A percentile compares a stretch with the other conserved stretches of the same genome.
Conservation (phyloP, 2,888 invertebrate species). For the Aradus depressus region DNA sequence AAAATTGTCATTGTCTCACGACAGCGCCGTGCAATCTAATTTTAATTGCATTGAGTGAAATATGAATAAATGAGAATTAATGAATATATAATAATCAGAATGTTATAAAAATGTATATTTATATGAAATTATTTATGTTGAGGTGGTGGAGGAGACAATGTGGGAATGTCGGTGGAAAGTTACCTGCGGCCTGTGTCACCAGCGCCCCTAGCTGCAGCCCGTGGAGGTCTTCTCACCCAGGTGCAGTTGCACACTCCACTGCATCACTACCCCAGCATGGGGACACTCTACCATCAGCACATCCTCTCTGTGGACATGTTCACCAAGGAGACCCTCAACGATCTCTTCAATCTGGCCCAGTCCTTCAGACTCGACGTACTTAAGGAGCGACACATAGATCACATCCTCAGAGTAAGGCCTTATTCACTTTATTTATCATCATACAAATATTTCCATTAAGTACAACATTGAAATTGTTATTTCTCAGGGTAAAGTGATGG, state of each 20-base stretch:
- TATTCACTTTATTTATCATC: not conserved
- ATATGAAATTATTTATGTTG: too few relatives aligned
- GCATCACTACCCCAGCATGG: slow-evolving; percentile 30
- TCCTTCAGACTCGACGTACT: slow-evolving; percentile 57
- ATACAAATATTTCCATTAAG: not conserved
- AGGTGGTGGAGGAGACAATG: too few relatives aligned
- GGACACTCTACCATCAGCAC: slow-evolving; percentile 42
- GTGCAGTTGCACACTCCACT: slow-evolving; percentile 24
- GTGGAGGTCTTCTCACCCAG: slow-evolving; percentile 30
- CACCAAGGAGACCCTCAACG: slow-evolving; percentile 77
- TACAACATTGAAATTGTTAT: not conserved
- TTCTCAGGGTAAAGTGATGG: slow-evolving; percentile 77
- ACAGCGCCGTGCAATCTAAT: too few relatives aligned
- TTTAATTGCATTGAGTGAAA: too few relatives aligned
- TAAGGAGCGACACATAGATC: slow-evolving; percentile 73
- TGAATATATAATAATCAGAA: too few relatives aligned
- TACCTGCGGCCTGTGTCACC: slow-evolving; percentile 10
- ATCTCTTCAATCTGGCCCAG: slow-evolving; percentile 89
- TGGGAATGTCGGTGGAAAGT: not conserved
- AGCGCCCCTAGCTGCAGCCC: not conserved
- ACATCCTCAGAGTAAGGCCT: slow-evolving; percentile 56
- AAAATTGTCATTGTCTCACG: too few relatives aligned
- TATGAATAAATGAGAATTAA: too few relatives aligned
- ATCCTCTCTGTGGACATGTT: slow-evolving; percentile 78
- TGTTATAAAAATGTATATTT: too few relatives aligned